Percentiles rank a stretch among this genome's conserved stretches.
phyloP scores from a whole-genome alignment of 35 echinoderm and acorn worm genomes.

The Patiria miniata region DNA sequence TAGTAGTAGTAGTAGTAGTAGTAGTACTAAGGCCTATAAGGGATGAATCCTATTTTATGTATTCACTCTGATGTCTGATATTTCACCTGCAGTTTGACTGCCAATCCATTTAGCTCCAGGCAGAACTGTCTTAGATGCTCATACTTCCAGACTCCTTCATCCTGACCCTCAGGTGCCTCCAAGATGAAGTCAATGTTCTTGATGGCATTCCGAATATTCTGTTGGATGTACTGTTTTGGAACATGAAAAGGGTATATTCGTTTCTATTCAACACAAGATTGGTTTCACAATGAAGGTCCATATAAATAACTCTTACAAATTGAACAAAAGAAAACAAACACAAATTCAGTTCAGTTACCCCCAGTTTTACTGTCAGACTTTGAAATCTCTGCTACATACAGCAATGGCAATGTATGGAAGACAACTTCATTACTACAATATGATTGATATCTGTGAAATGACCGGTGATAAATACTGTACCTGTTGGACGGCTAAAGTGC shows the following conservation, averaged over 20 bases:
- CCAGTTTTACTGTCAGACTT: too few species aligned
- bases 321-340: not conserved
- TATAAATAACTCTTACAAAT: too few species aligned
- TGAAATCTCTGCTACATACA: too few species aligned
- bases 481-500: conserved; percentile 95
- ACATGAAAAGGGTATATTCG: not conserved
- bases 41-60: too few species aligned
- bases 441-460: not conserved
- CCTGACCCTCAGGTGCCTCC: conserved; percentile 87
- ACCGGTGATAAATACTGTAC: conserved; percentile 29
- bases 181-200: conserved; percentile 84
- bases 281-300: not conserved
- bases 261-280: not conserved
- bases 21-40: too few species aligned
- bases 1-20: too few species aligned
- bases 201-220: conserved; percentile 85
- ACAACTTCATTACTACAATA: too few species aligned
- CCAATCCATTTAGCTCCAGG: conserved; percentile 82
- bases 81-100: conserved; percentile 87
- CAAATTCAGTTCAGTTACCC: too few species aligned
- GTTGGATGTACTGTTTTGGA: conserved; percentile 81
- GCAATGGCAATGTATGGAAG: too few species aligned
- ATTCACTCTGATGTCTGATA: not conserved
- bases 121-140: conserved; percentile 98
- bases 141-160: conserved; percentile 99